phyloP scores from a whole-genome alignment of 2,113 vertebrate genomes.

The Oreotragus oreotragus region DNA sequence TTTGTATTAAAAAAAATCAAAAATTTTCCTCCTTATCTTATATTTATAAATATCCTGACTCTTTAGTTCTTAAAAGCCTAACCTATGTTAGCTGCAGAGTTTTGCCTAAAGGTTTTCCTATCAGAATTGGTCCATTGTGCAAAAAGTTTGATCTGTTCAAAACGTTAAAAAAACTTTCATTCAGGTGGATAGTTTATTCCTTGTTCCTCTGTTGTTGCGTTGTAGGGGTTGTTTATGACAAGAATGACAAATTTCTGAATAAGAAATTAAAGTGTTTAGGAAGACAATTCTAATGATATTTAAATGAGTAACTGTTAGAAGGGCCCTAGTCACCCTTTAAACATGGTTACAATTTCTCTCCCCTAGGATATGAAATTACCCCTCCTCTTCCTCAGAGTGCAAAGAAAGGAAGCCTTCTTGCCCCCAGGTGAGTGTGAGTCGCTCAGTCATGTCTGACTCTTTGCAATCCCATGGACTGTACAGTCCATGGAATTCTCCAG shows the following conservation, averaged over 20 bases:
- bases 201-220: not conserved
- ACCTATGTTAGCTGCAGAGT: not conserved
- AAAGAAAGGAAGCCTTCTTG: not conserved
- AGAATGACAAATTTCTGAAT: not conserved
- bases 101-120: not conserved
- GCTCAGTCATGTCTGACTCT: not conserved
- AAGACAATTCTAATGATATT: not conserved
- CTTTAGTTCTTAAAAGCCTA: not conserved
- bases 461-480: not conserved
- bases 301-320: not conserved
- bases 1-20: no score
- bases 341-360: not conserved
- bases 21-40: not conserved
- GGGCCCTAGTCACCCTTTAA: not conserved
- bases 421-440: not conserved
- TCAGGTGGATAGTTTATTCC: no score
- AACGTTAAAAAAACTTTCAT: not conserved
- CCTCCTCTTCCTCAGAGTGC: not conserved
- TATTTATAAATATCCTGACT: not conserved
- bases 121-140: not conserved
- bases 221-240: not conserved
- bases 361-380: not conserved
- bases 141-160: not conserved
- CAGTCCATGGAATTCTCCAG: not conserved
- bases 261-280: not conserved